These are phyloP conservation scores for Bombyx mandarina DNA, from an alignment of 1,140 invertebrate species.

Conservation along the genomic window DNA sequence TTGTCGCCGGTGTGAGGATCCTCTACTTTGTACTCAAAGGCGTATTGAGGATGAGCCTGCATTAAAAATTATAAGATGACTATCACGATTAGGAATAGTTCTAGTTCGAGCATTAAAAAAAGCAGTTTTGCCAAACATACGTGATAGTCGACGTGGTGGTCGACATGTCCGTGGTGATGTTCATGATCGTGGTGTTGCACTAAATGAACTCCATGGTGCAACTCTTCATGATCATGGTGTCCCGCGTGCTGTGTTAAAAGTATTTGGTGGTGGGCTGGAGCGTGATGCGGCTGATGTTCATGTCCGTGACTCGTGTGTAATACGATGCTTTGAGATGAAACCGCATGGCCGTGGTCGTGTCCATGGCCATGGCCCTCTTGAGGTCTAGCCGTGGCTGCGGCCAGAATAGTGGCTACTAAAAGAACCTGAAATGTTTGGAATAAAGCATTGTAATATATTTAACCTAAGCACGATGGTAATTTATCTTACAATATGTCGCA, in stretches of 20 bases:
- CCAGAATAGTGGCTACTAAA: background rate
- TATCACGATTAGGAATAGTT: background rate
- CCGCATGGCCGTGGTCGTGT: constrained; percentile 1
- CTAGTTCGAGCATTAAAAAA: background rate
- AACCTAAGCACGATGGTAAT: too few relatives aligned
- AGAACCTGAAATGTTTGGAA: background rate
- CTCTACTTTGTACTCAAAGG: constrained; percentile 73
- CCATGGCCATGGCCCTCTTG: background rate
- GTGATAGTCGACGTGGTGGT: constrained; percentile 11
- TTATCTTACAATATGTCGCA: too few relatives aligned
- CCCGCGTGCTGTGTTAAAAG: constrained; percentile 13
- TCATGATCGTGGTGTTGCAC: background rate
- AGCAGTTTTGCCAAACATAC: constrained; percentile 7
- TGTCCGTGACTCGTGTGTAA: constrained; percentile 4
- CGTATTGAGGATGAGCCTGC: constrained; percentile 67
- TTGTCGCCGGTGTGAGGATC: constrained; percentile 74
- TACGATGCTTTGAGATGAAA: constrained; percentile 5
- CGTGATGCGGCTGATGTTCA: background rate
- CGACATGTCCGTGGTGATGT: constrained; percentile 12
- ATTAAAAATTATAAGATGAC: background rate
- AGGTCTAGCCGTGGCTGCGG: background rate
- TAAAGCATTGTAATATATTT: background rate
- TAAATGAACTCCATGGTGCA: constrained; percentile 17
- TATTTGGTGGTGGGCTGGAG: background rate
- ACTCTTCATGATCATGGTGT: constrained; percentile 7